Conservation (phyloP, 2,113 vertebrate genomes). For the Burhinus oedicnemus region DNA sequence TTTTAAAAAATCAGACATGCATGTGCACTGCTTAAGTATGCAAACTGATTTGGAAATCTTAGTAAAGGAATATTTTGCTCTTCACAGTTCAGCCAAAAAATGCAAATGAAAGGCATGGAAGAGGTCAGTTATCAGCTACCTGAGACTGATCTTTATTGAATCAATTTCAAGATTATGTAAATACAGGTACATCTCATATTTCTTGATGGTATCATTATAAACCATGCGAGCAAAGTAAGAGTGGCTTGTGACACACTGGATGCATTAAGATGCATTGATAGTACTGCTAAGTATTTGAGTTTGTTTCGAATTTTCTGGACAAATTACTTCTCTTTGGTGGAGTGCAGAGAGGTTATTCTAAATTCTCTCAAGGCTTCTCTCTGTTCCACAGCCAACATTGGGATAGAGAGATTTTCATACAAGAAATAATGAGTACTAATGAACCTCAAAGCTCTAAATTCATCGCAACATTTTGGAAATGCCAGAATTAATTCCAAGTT, state of each 20-base stretch:
- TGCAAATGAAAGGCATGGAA: neutral
- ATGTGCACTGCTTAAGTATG: neutral
- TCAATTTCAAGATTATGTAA: neutral
- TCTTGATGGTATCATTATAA: neutral
- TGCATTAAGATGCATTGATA: neutral
- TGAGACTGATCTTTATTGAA: neutral
- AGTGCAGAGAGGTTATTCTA: neutral
- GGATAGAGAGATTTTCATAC: neutral
- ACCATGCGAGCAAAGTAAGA: neutral
- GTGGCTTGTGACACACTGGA: neutral
- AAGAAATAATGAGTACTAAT: neutral
- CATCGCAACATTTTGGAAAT: neutral
- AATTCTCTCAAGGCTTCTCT: neutral
- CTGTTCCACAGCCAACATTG: neutral
- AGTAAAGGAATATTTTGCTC: neutral
- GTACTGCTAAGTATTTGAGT: neutral
- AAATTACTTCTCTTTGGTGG: neutral
- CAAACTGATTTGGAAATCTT: neutral
- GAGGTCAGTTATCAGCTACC: neutral
- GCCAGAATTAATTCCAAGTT: neutral
- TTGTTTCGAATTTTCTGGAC: neutral
- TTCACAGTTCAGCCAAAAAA: neutral
- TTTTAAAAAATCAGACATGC: neutral
- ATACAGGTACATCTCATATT: neutral
- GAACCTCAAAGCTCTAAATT: neutral